Evolutionary conservation across 2,888 invertebrate genomes (phyloP).

Genomic region (Isoperla grammatica): DNA sequence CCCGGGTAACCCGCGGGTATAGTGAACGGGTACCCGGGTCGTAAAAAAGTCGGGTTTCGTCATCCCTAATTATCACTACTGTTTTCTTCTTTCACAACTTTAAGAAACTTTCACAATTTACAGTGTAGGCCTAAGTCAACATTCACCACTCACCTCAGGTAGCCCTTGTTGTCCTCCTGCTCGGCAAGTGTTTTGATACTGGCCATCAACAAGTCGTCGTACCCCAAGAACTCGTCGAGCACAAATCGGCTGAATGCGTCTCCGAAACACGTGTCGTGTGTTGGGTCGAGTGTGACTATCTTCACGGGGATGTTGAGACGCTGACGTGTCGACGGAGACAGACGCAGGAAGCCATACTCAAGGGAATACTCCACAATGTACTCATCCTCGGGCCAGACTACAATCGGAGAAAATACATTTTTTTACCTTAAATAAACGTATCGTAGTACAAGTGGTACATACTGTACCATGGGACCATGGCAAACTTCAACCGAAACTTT

Average conservation of each 20-base stretch:
- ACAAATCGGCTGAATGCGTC: slow-evolving; percentile 85
- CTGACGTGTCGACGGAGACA: slow-evolving; percentile 80
- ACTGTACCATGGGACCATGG: too few relatives aligned
- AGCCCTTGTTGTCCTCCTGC: slow-evolving; percentile 94
- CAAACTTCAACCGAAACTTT: background rate
- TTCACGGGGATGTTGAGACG: slow-evolving; percentile 88
- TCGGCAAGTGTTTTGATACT: slow-evolving; percentile 93
- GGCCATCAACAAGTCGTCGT: slow-evolving; percentile 95
- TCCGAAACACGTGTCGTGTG: slow-evolving; percentile 87
- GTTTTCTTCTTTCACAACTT: too few relatives aligned
- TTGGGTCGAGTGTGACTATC: slow-evolving; percentile 81
- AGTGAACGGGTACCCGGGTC: too few relatives aligned
- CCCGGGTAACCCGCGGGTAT: too few relatives aligned
- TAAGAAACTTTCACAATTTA: too few relatives aligned
- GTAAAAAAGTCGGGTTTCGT: too few relatives aligned
- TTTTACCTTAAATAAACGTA: too few relatives aligned
- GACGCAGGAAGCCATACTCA: slow-evolving; percentile 91
- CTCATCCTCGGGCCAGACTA: slow-evolving; percentile 73
- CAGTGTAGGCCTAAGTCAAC: too few relatives aligned
- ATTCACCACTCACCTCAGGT: slow-evolving; percentile 71
- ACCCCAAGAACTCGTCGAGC: slow-evolving; percentile 89
- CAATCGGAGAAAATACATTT: background rate
- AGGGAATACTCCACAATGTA: slow-evolving; percentile 97
- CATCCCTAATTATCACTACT: too few relatives aligned
- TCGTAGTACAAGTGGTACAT: too few relatives aligned